phyloP scores from a whole-genome alignment of 1,140 invertebrate species.

The Epicauta chinensis region DNA sequence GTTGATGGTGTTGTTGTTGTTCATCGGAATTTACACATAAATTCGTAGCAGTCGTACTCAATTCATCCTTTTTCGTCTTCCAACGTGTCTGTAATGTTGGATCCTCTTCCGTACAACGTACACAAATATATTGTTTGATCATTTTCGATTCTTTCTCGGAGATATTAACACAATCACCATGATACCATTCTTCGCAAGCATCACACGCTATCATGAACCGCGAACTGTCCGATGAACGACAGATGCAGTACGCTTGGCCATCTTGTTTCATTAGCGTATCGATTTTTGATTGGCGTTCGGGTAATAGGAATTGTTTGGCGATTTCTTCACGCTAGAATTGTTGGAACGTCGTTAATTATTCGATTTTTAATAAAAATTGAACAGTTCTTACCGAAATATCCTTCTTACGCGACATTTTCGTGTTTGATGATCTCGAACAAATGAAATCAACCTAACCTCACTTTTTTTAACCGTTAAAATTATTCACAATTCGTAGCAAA shows the following conservation, averaged over 20 bases:
- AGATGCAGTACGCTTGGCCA: slow-evolving; percentile 90
- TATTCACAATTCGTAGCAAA: too few species aligned
- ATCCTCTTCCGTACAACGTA: slow-evolving; percentile 76
- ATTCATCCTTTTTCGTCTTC: slow-evolving; percentile 56
- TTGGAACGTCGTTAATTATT: neutral
- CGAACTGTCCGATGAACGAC: slow-evolving; percentile 84
- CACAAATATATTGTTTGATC: slow-evolving; percentile 91
- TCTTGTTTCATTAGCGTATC: slow-evolving; percentile 82
- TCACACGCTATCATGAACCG: slow-evolving; percentile 98
- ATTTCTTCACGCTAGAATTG: slow-evolving; percentile 76
- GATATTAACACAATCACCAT: slow-evolving; percentile 95
- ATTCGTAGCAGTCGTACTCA: slow-evolving; percentile 12
- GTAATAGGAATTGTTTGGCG: slow-evolving; percentile 80
- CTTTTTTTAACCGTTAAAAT: too few species aligned
- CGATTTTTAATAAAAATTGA: slow-evolving; percentile 3
- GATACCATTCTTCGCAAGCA: slow-evolving; percentile 97
- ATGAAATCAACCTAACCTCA: too few species aligned
- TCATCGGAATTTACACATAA: too few species aligned
- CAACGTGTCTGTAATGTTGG: slow-evolving; percentile 74
- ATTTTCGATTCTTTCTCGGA: slow-evolving; percentile 87
- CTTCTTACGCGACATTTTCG: slow-evolving; percentile 24
- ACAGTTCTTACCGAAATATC: slow-evolving; percentile 25
- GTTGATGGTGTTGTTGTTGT: slow-evolving; percentile 13
- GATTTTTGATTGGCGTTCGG: slow-evolving; percentile 87
- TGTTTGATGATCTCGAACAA: too few species aligned